Base-by-base conservation (phyloP, 2,113 vertebrate genomes). In the Gallinago media region DNA sequence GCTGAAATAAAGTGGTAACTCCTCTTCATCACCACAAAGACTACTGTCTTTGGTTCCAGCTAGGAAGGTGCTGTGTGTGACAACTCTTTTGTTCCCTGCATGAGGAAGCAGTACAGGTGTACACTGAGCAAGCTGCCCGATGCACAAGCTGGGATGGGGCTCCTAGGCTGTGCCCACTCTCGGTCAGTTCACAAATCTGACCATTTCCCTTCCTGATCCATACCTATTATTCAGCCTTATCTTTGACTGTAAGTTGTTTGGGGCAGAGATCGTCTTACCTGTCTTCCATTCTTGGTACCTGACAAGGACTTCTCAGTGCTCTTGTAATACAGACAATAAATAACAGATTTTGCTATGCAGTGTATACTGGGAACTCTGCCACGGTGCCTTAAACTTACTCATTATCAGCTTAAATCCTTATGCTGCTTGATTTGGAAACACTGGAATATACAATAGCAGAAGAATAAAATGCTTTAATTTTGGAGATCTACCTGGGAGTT, bases 331-430 rank as follows among this genome's bases (percentile, higher is more conserved):
- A 94, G 67, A 31, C 32, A 85, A n/a, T 76, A 85, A 54, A 46
- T 62, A 89, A 59, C 22, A 56, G 61, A 16, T 75, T 49, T 85
- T 73, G 36, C 72, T 95, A 8, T 4, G 17, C 21, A 66, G 36
- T 20, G 27, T 31, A 31, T 68, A 61, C 67, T 54, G 44, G 38
- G 61, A 76, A 8, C 55, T 94, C 47, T 59, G 66, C 67, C 32
- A 18, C 14, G 26, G 52, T 56, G 63, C 78, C 62, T 78, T 56
- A 82, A 61, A 32, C 32, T 80, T 74, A 5, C 5, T 3, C 55
- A 49, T 34, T 95, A 38, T 17, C 42, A 86, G 85, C 78, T 66
- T 70, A 96, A 93, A 90, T 94, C 88, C 71, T 42, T 95, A 62
- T 46, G 86, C 46, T 86, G 10, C 95, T 66, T 85, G 68, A 62